A percentile compares a stretch with the other conserved stretches of the same genome.
Evolutionary conservation across 2,797 vertebrate genomes (phyloP).

Genomic region (Tamandua tetradactyla): DNA sequence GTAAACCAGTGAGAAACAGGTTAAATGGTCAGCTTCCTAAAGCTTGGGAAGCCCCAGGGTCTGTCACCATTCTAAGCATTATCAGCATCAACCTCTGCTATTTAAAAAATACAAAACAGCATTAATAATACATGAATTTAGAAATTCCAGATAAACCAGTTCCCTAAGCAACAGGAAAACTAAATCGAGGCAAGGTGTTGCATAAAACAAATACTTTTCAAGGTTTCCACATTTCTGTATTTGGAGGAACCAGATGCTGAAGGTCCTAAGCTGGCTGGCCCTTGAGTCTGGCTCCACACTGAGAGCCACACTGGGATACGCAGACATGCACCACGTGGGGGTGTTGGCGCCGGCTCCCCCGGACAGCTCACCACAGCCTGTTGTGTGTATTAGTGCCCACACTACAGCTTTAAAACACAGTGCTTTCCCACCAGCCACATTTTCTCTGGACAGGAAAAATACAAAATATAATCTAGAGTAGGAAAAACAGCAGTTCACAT

Average conservation of each 20-base stretch:
- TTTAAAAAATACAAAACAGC: not conserved
- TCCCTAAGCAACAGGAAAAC: too few relatives aligned
- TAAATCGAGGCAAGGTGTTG: too few relatives aligned
- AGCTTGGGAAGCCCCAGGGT: not conserved
- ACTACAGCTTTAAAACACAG: not conserved
- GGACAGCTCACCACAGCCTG: too few relatives aligned
- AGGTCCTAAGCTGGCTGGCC: too few relatives aligned
- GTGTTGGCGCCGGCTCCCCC: too few relatives aligned
- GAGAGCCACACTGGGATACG: too few relatives aligned
- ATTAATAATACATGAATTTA: rapidly evolving
- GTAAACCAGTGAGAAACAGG: slow-evolving; percentile 57
- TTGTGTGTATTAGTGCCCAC: rapidly evolving
- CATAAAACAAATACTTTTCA: too few relatives aligned
- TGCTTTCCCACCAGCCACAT: not conserved
- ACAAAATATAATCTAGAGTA: not conserved
- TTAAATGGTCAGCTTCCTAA: not conserved
- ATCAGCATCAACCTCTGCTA: not conserved
- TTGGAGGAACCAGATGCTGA: too few relatives aligned
- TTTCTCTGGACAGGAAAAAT: not conserved
- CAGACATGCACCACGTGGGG: too few relatives aligned
- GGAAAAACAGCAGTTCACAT: not conserved
- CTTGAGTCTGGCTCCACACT: too few relatives aligned
- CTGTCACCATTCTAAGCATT: not conserved
- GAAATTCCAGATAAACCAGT: too few relatives aligned
- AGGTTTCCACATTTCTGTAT: too few relatives aligned